phyloP scores from a whole-genome alignment of 2,797 vertebrate genomes.

The Diglossa cyanea region DNA sequence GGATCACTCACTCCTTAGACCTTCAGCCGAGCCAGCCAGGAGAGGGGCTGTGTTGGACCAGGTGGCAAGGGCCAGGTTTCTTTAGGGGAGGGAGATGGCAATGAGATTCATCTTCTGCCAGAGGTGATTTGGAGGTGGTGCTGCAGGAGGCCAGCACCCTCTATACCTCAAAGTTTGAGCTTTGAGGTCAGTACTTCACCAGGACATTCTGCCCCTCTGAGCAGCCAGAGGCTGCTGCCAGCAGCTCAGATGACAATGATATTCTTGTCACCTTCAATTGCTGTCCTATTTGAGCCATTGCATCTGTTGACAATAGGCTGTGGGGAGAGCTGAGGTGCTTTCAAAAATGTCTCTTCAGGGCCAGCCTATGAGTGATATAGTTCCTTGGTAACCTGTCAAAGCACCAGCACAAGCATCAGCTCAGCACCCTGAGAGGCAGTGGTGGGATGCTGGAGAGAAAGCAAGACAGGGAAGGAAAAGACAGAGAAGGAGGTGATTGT shows the following conservation, averaged over 20 bases:
- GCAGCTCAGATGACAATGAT: neutral
- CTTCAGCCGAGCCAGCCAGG: neutral
- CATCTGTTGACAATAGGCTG: neutral
- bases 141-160: neutral
- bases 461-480: fast-evolving
- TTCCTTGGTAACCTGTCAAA: neutral
- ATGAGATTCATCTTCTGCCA: neutral
- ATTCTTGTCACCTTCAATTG: neutral
- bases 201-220: neutral
- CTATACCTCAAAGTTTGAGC: neutral
- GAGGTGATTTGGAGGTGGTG: neutral
- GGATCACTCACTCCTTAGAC: neutral
- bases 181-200: neutral
- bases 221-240: neutral
- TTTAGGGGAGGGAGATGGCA: neutral
- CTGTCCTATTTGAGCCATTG: neutral
- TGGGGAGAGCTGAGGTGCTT: neutral
- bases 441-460: neutral
- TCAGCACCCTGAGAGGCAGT: neutral
- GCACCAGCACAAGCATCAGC: neutral
- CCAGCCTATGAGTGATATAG: neutral
- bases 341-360: neutral
- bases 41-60: fast-evolving
- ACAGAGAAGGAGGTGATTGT: neutral
- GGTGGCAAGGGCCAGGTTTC: fast-evolving